Evolutionary conservation across 23 tunicate species (phyloP), one percentile per base, ranked within the genome.

Genomic region (Ciona savignyi): DNA sequence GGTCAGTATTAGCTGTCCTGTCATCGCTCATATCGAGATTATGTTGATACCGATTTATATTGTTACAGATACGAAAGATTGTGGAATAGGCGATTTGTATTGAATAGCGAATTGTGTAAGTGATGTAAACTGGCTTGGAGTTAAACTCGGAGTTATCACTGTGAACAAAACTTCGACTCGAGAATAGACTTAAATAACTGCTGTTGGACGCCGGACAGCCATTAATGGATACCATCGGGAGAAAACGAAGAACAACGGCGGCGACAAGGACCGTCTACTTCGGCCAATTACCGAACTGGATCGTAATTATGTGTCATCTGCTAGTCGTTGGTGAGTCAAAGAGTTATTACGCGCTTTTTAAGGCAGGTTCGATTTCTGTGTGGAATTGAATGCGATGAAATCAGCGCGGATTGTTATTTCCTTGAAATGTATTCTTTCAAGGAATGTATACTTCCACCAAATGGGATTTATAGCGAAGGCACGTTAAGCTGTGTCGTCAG

Each of bases 271-370:
- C 56, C 56, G 56, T 42, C 56, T 42, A 15, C 56, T 15, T 15
- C 56, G 56, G 56, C 56, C 9, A 42, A 42, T 42, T 42, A 42
- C 15, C 56, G 15, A 6, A 6, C 15, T 42, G 56, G 56, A 42
- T 42, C 56, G 56, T 42, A 42, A 42, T 42, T 42, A 42, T 42
- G 56, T 42, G 56, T 42, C 56, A 42, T 42, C 56, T 42, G 56
- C 56, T 42, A 9, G 56, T 15, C 9, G 15, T 42, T 42, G 56
- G 56, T 42, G 56, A 42, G 56, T 42, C 56, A 42, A 15, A 15
- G 56, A n/a, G n/a, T n/a, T n/a, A n/a, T n/a, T n/a, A n/a, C n/a
- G n/a, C n/a, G n/a, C n/a, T n/a, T n/a, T n/a, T n/a, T n/a, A n/a
- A n/a, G n/a, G n/a, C n/a, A n/a, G n/a, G n/a, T n/a, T n/a, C n/a